A percentile compares a stretch with the other conserved stretches of the same genome.
Conservation (phyloP, 2,888 invertebrate genomes). For the Andrena flavipes region DNA sequence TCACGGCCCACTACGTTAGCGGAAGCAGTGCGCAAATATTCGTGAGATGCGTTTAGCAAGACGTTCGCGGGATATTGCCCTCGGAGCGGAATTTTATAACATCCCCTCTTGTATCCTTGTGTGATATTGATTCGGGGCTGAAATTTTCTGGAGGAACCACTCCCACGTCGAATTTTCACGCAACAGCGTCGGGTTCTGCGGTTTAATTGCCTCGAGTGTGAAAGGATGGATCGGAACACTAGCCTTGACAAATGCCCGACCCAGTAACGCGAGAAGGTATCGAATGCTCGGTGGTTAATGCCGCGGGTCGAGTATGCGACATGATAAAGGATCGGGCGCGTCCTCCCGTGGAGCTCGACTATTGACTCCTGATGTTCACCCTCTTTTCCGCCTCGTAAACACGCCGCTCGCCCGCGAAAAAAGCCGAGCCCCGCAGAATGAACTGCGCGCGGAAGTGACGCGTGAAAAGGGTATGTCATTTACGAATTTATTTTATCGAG, state of each 20-base stretch:
- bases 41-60: slow-evolving; percentile 33
- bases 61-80: slow-evolving; percentile 13
- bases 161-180: neutral
- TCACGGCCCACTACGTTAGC: slow-evolving; percentile 19
- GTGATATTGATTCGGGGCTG: neutral
- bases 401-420: slow-evolving; percentile 45
- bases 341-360: slow-evolving; percentile 34
- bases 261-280: slow-evolving; percentile 14
- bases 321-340: slow-evolving; percentile 44
- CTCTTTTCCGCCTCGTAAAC: slow-evolving; percentile 71
- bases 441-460: slow-evolving; percentile 62
- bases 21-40: slow-evolving; percentile 37
- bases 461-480: slow-evolving; percentile 66
- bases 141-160: neutral
- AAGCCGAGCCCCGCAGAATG: slow-evolving; percentile 28
- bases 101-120: neutral
- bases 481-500: slow-evolving; percentile 69
- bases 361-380: slow-evolving; percentile 57
- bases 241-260: slow-evolving; percentile 8
- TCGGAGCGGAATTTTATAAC: slow-evolving; percentile 15
- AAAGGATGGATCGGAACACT: neutral
- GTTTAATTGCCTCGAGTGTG: no score
- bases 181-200: no score
- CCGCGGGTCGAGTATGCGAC: slow-evolving; percentile 37
- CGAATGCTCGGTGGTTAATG: slow-evolving; percentile 32